Conservation (phyloP, 1,140 invertebrate species). For the Acromyrmex heyeri region DNA sequence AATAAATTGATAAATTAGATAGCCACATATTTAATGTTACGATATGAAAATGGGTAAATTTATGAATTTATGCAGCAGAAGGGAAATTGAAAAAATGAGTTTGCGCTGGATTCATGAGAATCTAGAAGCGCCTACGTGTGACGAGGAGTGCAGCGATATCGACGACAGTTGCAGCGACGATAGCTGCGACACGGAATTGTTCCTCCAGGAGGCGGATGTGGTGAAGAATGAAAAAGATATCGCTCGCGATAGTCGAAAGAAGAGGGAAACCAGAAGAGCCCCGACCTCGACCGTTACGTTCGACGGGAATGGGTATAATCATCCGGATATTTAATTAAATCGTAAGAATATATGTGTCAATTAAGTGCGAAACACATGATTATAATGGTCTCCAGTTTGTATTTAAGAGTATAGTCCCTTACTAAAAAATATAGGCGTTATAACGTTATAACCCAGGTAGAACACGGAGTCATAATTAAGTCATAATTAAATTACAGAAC, state of each 20-base stretch:
- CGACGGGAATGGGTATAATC: slow-evolving; percentile 74
- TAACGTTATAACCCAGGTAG: too few relatives aligned
- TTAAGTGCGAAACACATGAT: not conserved
- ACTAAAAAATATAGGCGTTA: too few relatives aligned
- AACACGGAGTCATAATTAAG: too few relatives aligned
- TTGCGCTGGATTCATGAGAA: slow-evolving; percentile 84
- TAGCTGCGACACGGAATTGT: slow-evolving; percentile 82
- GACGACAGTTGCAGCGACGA: slow-evolving; percentile 84
- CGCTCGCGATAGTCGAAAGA: slow-evolving; percentile 53
- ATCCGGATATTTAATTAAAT: slow-evolving; percentile 29
- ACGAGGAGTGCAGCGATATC: slow-evolving; percentile 84
- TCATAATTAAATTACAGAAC: too few relatives aligned
- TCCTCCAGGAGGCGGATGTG: slow-evolving; percentile 61
- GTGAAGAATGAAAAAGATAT: slow-evolving; percentile 60
- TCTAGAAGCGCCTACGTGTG: slow-evolving; percentile 81
- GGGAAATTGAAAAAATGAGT: slow-evolving; percentile 78
- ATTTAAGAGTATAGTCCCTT: not conserved
- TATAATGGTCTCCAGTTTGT: not conserved
- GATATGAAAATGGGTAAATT: slow-evolving; percentile 30
- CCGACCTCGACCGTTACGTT: slow-evolving; percentile 76
- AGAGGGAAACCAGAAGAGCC: slow-evolving; percentile 71
- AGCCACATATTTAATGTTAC: not conserved
- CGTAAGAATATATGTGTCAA: not conserved
- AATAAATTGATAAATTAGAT: slow-evolving; percentile 42
- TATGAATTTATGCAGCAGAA: slow-evolving; percentile 37